A percentile compares a stretch with the other conserved stretches of the same genome.
phyloP scores from a whole-genome alignment of 2,888 invertebrate genomes.

The Pherbina coryleti region DNA sequence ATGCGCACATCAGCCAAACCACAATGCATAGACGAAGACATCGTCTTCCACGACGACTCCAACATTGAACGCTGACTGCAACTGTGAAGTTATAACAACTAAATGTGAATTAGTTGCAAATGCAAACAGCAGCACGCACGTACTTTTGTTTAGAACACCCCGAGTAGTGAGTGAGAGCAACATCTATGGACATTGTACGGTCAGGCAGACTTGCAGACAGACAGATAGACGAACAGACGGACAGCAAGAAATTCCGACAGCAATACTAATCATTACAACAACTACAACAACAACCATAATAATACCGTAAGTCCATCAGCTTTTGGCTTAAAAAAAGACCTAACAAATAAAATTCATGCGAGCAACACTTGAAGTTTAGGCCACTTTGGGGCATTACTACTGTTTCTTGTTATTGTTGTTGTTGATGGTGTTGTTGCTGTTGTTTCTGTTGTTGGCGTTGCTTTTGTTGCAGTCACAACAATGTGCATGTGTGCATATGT shows the following conservation, averaged over 20 bases:
- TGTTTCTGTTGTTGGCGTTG: slow-evolving; percentile 6
- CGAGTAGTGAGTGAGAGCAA: neutral
- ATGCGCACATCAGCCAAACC: neutral
- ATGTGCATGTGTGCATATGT: slow-evolving; percentile 44
- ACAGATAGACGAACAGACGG: slow-evolving; percentile 51
- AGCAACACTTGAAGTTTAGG: slow-evolving; percentile 11
- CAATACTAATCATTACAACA: slow-evolving; percentile 16
- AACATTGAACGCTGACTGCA: neutral
- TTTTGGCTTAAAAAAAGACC: neutral
- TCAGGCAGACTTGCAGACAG: slow-evolving; percentile 17
- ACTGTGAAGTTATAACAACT: neutral
- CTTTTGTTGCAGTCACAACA: slow-evolving; percentile 20
- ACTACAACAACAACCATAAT: slow-evolving; percentile 1
- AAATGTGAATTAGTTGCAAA: neutral
- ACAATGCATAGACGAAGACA: neutral
- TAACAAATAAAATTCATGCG: neutral
- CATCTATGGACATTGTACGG: neutral
- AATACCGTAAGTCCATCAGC: neutral
- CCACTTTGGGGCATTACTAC: slow-evolving; percentile 22
- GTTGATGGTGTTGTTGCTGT: slow-evolving; percentile 29
- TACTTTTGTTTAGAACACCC: slow-evolving; percentile 17
- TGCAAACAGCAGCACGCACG: slow-evolving; percentile 42
- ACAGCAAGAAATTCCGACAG: slow-evolving; percentile 2
- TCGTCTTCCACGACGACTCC: neutral
- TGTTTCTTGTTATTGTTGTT: slow-evolving; percentile 9